Evolutionary conservation across 2,888 invertebrate species (phyloP), one percentile per base, ranked within the genome.

Genomic region (Carterocephalus palaemon): DNA sequence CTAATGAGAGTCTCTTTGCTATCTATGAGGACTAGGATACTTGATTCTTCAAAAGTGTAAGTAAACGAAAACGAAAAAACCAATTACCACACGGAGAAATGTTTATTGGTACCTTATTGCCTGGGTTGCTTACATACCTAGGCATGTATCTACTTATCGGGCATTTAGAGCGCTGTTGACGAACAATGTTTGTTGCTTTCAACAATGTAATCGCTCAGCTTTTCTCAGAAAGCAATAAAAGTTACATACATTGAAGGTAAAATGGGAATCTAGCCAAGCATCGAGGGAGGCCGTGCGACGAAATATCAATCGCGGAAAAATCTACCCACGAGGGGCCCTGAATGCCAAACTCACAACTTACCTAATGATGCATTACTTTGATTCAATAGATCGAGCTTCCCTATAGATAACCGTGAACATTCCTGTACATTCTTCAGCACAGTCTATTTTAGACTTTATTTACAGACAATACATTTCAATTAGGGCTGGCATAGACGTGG

Each of bases 331-430:
- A 52, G 60, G 62, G 63, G 46, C 47, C 52, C 47, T 62, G 67
- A 67, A 67, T 68, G 66, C 58, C 69, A 65, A 66, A 67, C 62
- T 64, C 59, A 61, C 59, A 56, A 60, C 57, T 62, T 64, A 57
- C 59, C 63, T 69, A 69, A 70, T 70, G 70, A 70, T 65, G 70
- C 69, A 68, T 68, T 67, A 67, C 69, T 60, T 50, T 65, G 59
- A 67, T 60, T 67, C 59, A 55, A 49, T 52, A 43, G 43, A 43
- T 36, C 42, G 36, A 43, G 47, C 50, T 48, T 59, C 49, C 48
- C 54, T 46, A 52, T 51, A 57, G 55, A 54, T 56, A 56, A 46
- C 45, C 19, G 13, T 17, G 32, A 32, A 32, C 31, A 38, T 38
- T 38, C 45, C 38, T 26, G 20, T 29, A 24, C 23, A 9, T 19